Evolutionary conservation across 2,888 invertebrate species (phyloP).

Genomic region (Rugalucina vietnamica): DNA sequence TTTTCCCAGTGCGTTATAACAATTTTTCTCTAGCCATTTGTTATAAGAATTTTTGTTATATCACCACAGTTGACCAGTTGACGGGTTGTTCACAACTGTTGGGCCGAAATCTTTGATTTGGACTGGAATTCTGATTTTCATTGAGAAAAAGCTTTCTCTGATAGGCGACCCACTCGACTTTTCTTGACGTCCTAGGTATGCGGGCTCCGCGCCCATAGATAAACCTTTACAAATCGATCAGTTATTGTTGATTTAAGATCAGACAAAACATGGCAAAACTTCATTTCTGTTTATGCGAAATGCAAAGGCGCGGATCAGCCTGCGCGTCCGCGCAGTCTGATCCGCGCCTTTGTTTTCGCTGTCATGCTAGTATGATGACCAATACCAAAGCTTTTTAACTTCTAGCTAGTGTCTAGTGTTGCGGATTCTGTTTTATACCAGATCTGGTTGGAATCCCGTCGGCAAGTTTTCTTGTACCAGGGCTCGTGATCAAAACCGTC

Average conservation of each 20-base stretch:
- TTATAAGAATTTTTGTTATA: too few species aligned
- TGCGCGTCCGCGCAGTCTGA: too few species aligned
- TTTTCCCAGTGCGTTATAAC: neutral
- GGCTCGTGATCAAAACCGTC: neutral
- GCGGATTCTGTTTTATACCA: too few species aligned
- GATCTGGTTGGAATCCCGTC: too few species aligned
- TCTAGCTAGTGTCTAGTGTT: too few species aligned
- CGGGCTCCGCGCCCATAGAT: conserved; percentile 37
- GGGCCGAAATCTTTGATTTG: neutral
- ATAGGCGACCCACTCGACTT: neutral
- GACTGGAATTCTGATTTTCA: conserved; percentile 29
- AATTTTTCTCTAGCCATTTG: neutral
- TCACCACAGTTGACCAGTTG: conserved; percentile 1
- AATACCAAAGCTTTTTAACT: too few species aligned
- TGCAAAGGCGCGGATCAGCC: too few species aligned
- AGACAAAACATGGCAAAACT: too few species aligned
- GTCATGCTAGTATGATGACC: too few species aligned
- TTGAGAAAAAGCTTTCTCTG: conserved; percentile 31
- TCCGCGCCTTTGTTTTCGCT: too few species aligned
- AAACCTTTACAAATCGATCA: conserved; percentile 29
- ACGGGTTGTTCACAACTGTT: neutral
- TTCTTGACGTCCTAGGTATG: conserved; percentile 21
- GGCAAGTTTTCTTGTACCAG: too few species aligned
- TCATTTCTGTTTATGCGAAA: too few species aligned
- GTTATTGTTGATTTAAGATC: conserved; percentile 5